Evolutionary conservation across 2,113 vertebrate species (phyloP).

Genomic region (Prunella fulvescens): DNA sequence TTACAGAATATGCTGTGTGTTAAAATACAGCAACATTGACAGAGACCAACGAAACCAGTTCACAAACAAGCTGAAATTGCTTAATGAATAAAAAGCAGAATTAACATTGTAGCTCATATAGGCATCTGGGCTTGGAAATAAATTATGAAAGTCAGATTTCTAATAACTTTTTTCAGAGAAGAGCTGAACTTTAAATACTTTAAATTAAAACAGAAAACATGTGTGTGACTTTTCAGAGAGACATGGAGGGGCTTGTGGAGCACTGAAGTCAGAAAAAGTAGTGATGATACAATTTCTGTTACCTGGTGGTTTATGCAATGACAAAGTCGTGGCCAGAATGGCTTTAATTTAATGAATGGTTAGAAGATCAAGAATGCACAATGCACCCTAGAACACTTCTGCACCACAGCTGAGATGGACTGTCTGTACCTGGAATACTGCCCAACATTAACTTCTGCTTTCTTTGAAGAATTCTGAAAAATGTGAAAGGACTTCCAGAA

Average conservation of each 20-base stretch:
- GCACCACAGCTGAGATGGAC: background rate
- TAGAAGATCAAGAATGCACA: background rate
- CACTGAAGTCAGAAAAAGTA: background rate
- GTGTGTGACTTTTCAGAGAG: background rate
- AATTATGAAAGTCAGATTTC: background rate
- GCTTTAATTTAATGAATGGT: background rate
- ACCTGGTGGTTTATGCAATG: background rate
- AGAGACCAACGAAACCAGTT: background rate
- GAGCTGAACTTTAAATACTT: background rate
- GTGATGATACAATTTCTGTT: background rate
- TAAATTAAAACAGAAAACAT: background rate
- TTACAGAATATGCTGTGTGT: background rate
- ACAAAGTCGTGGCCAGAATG: background rate
- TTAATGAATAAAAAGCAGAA: background rate
- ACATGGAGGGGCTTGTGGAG: background rate
- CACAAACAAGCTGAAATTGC: background rate
- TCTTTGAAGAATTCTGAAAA: background rate
- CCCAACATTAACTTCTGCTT: background rate
- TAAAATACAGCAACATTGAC: background rate
- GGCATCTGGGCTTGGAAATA: background rate
- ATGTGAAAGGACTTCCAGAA: background rate
- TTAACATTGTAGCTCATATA: background rate
- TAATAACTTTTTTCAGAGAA: background rate
- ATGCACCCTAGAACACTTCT: background rate
- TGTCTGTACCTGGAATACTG: background rate